Percentiles rank a stretch among this genome's conserved stretches.
Evolutionary conservation across 2,888 invertebrate species (phyloP).

Genomic region (Philonicus albiceps): DNA sequence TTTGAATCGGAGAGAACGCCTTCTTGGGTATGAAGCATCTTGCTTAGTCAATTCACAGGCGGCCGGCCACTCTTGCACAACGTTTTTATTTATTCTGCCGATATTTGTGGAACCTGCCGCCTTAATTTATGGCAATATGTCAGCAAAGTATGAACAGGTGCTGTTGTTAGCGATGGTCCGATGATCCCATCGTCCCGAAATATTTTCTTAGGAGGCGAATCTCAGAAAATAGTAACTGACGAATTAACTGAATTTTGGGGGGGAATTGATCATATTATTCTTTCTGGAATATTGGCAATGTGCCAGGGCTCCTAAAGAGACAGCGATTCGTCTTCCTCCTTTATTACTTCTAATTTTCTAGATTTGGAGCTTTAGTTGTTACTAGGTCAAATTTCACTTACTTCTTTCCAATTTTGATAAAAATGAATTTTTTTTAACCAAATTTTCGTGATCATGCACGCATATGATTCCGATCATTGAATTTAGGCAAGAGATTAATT

Average conservation of each 20-base stretch:
- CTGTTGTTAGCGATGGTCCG: not conserved
- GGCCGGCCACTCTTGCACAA: not conserved
- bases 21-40: not conserved
- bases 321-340: not conserved
- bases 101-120: not conserved
- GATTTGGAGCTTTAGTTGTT: conserved; percentile 7
- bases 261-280: conserved; percentile 24
- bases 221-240: conserved; percentile 26
- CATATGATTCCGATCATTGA: not conserved
- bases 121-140: not conserved
- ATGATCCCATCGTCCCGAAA: not conserved
- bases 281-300: conserved; percentile 21
- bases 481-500: not conserved
- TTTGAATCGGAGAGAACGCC: conserved; percentile 14
- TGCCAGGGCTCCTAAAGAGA: not conserved
- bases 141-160: not conserved
- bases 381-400: conserved; percentile 10
- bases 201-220: not conserved
- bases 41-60: not conserved
- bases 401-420: not conserved
- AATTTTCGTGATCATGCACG: not conserved
- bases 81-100: not conserved
- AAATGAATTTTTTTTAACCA: not conserved
- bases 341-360: not conserved
- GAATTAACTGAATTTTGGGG: conserved; percentile 18